Evolutionary conservation across 23 tunicate genomes (phyloP), one percentile per base, ranked within the genome.

Genomic region (Trididemnum clinides): DNA sequence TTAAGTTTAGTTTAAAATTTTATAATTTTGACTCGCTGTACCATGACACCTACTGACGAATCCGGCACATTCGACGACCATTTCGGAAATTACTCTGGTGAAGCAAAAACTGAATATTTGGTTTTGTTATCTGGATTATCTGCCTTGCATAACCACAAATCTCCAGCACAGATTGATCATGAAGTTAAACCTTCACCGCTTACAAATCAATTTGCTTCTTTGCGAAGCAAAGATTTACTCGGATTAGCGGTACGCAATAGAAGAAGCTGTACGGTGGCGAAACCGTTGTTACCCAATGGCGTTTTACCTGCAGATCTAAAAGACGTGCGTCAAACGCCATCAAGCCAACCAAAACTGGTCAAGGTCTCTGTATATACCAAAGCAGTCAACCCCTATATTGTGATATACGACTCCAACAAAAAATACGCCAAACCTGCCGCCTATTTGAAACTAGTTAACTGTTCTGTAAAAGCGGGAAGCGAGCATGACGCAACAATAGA

Each of bases 311-410:
- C 37, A 3, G 7, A 5, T 2, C 36, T 37, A 6, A 29, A 6
- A 66, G 31, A 29, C 37, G 38, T 28, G 12, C 34, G 28, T 5
- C 28, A 28, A 20, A 69, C 37, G 10, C 28, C 37, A 7, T 18
- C 80, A 36, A 19, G 28, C 5, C 63, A 74, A 25, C 78, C 96
- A 0, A 75, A 59, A 50, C 32, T 74, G 1, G 96, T 91, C 19
- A 81, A 86, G 33, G 90, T 91, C 25, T 71, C 86, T 26, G 90
- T 91, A 0, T 91, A 91, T 71, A 91, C 96, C 50, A 91, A 91
- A 58, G 96, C 83, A 1, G 79, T 77, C 28, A 86, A 75, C 49
- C 96, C 96, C 19, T 91, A 91, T 65, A 19, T 91, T 20, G 90
- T 91, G 4, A 76, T 91, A 30, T 81, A 72, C 90, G 96, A 91